phyloP scores from a whole-genome alignment of 2,797 vertebrate genomes.

The Poeciliopsis presidionis region DNA sequence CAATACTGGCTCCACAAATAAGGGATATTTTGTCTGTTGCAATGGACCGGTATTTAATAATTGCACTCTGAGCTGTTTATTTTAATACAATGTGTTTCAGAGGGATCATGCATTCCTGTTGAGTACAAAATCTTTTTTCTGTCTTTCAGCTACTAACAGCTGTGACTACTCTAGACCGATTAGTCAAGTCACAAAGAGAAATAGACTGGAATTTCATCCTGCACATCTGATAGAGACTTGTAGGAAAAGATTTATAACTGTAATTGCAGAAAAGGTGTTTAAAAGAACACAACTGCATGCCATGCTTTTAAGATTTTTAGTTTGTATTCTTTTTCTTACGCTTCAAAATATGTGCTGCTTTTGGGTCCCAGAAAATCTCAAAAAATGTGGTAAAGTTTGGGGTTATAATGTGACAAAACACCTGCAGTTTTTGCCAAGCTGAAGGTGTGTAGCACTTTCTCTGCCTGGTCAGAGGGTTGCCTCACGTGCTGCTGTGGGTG shows the following conservation, averaged over 20 bases:
- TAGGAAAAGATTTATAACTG: background rate
- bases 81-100: constrained; percentile 44
- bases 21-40: constrained; percentile 52
- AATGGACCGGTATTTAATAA: constrained; percentile 47
- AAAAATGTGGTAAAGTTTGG: too few relatives aligned
- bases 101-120: constrained; percentile 48
- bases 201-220: background rate
- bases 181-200: background rate
- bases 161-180: background rate
- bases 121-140: constrained; percentile 22
- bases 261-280: background rate
- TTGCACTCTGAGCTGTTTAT: constrained; percentile 52
- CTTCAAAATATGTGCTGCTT: background rate
- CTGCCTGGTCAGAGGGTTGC: constrained; percentile 35
- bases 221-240: background rate
- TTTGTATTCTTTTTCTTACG: background rate
- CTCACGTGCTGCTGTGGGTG: constrained; percentile 48
- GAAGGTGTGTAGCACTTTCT: constrained; percentile 15
- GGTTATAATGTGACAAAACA: background rate
- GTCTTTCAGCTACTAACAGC: background rate
- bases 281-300: background rate
- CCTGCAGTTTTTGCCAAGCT: constrained; percentile 23
- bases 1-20: constrained; percentile 58
- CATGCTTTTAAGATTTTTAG: background rate
- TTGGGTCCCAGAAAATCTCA: background rate